Evolutionary conservation across 2,888 invertebrate genomes (phyloP), one percentile per base, ranked within the genome.

Genomic region (Anoplius nigerrimus): DNA sequence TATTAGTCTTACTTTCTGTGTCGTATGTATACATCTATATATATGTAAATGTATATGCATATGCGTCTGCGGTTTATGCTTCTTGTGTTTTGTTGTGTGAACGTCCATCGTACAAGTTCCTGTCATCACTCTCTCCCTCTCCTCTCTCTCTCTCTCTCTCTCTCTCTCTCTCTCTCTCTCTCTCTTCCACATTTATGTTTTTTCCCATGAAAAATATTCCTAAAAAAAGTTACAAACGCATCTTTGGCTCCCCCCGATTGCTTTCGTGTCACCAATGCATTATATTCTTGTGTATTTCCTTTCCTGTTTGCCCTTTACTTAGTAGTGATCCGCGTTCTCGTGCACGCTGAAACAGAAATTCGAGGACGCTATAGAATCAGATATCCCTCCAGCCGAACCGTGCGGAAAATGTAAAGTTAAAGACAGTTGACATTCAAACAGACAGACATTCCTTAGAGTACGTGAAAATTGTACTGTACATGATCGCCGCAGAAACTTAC

Each of bases 221-320:
- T 82, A 80, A 80, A 83, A 84, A 85, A 81, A 83, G 82, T 86
- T 87, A 85, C 81, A 86, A 84, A 85, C 85, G 87, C 85, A 87
- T 88, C 88, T 88, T 88, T 88, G 88, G 88, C 87, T 87, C 87
- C 87, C 86, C 73, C 72, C 68, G 71, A 77, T 74, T 79, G 72
- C 78, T 76, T 69, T 55, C 70, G 62, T 67, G 34, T 70, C 59
- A 70, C 63, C 67, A 72, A 18, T 27, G 24, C 56, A 52, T 66
- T 71, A 55, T 67, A 55, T 69, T 62, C 59, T 70, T 66, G 21
- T 70, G 69, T 69, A n/a, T 20, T 42, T 66, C 59, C 4, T 24
- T 59, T 66, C n/a, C 21, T 57, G 21, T 48, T 60, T n/a, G 43
- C 54, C 57, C 54, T 65, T 68, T 72, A 74, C 69, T 80, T 87